Conservation (phyloP, 2,888 invertebrate species). For the Nymphalis polychloros region DNA sequence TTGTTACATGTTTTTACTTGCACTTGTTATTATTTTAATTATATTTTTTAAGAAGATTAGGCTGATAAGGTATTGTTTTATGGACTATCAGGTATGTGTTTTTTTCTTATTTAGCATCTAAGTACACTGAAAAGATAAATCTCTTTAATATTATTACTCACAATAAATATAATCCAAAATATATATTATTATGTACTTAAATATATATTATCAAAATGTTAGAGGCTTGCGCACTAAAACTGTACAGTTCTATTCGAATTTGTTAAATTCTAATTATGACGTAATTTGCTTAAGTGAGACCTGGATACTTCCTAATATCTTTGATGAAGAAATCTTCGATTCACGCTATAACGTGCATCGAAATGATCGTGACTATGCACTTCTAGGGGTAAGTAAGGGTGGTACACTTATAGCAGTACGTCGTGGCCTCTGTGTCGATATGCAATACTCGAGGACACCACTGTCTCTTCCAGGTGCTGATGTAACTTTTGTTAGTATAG, state of each 20-base stretch:
- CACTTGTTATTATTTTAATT: background rate
- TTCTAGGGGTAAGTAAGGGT: background rate
- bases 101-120: no score
- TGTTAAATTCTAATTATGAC: constrained; percentile 14
- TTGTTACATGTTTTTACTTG: background rate
- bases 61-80: no score
- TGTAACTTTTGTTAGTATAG: no score
- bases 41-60: no score
- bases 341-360: no score
- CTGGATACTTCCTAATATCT: background rate
- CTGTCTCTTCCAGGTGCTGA: no score
- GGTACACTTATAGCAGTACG: constrained; percentile 3
- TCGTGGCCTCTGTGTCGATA: no score
- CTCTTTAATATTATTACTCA: background rate
- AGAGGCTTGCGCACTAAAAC: background rate
- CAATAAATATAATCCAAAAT: background rate
- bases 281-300: constrained; percentile 7
- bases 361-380: background rate
- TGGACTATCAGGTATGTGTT: no score
- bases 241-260: background rate
- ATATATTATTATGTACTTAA: background rate
- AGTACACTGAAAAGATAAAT: background rate
- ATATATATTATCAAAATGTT: background rate
- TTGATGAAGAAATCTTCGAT: no score
- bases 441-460: no score